A percentile compares a stretch with the other conserved stretches of the same genome.
Evolutionary conservation across 2,797 vertebrate species (phyloP).

Genomic region (Platalea minor): DNA sequence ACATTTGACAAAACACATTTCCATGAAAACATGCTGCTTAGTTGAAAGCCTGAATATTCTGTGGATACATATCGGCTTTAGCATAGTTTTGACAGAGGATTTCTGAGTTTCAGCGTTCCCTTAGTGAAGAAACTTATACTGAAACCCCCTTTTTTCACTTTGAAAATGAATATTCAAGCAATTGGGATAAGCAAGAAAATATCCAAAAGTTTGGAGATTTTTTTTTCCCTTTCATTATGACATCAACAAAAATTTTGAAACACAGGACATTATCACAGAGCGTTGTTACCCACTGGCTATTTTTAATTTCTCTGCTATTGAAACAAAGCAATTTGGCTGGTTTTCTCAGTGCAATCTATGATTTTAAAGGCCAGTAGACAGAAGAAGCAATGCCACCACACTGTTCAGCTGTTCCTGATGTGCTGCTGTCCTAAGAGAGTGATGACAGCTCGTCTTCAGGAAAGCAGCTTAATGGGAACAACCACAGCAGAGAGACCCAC

Average conservation of each 20-base stretch:
- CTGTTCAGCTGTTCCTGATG: not conserved
- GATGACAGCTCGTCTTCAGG: not conserved
- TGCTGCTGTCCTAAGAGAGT: too few relatives aligned
- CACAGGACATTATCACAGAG: not conserved
- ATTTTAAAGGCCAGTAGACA: not conserved
- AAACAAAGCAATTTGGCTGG: not conserved
- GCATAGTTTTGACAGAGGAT: not conserved
- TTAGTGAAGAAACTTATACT: not conserved
- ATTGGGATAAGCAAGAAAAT: not conserved
- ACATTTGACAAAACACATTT: not conserved
- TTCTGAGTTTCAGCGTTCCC: not conserved
- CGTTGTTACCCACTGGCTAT: not conserved
- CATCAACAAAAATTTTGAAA: not conserved
- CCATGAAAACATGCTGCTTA: not conserved
- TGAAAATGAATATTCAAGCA: not conserved
- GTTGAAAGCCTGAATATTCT: not conserved
- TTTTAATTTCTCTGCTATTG: not conserved
- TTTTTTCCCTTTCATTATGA: not conserved
- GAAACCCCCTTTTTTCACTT: not conserved
- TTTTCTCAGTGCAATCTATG: not conserved
- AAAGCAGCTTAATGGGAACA: not conserved
- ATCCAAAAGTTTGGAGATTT: not conserved
- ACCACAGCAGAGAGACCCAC: not conserved
- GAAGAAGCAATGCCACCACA: not conserved
- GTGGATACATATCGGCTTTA: not conserved